These are phyloP conservation scores for Actinostola sp. DNA, from an alignment of 92 coral and sea anemone species.

Conservation along the genomic window DNA sequence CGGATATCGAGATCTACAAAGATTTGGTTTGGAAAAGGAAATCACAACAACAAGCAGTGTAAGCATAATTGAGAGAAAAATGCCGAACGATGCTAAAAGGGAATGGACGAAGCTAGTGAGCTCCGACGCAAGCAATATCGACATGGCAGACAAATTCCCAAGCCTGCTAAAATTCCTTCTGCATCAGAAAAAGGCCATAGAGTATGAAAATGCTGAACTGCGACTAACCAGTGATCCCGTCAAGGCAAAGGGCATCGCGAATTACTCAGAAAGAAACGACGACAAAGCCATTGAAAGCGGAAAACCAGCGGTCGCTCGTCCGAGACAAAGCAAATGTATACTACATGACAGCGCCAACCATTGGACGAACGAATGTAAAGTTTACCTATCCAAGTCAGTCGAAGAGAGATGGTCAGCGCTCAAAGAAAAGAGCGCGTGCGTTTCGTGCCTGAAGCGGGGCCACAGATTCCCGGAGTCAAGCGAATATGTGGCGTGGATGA, in stretches of 20 bases:
- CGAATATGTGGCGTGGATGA: background rate
- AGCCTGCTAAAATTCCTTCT: constrained; percentile 47
- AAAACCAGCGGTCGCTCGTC: too few relatives aligned
- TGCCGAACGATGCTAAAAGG: constrained; percentile 43
- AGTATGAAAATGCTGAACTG: constrained; percentile 34
- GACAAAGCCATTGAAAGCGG: too few relatives aligned
- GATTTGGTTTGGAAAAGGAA: constrained; percentile 61
- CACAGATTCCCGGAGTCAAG: background rate
- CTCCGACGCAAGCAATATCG: constrained; percentile 36
- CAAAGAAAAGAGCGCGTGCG: constrained; percentile 25
- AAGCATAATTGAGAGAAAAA: constrained; percentile 59
- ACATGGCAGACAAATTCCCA: constrained; percentile 41
- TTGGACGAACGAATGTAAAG: constrained; percentile 4
- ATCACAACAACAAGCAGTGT: constrained; percentile 70
- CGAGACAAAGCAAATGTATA: constrained; percentile 4
- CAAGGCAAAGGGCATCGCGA: too few relatives aligned
- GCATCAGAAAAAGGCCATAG: constrained; percentile 35
- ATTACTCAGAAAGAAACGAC: too few relatives aligned
- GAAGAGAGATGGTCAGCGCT: background rate
- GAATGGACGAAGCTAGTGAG: constrained; percentile 60
- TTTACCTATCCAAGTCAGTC: background rate
- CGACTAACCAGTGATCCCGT: too few relatives aligned
- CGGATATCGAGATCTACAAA: constrained; percentile 54
- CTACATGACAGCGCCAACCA: constrained; percentile 19
- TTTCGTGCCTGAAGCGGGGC: constrained; percentile 17